Conservation (phyloP, 30 jellyfish, hydroid and myxozoan species). For the Mastigias papua region DNA sequence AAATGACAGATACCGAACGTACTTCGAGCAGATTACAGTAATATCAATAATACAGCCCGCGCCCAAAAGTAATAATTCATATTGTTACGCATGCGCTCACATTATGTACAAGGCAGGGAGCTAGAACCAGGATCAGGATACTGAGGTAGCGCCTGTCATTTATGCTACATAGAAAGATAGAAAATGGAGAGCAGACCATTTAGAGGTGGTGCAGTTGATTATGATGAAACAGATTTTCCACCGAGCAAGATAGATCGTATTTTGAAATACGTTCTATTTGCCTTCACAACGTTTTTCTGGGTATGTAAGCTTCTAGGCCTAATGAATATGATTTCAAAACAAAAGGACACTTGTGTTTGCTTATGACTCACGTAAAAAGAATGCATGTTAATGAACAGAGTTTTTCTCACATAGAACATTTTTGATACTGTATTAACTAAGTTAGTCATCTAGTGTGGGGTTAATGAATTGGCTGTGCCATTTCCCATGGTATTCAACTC, state of each 20-base stretch:
- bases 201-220: neutral
- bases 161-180: neutral
- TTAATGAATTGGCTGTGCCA: too few relatives aligned
- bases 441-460: too few relatives aligned
- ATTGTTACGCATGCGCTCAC: neutral
- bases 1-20: too few relatives aligned
- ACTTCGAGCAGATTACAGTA: too few relatives aligned
- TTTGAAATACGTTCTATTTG: conserved; percentile 81
- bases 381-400: neutral
- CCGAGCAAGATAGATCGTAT: conserved; percentile 64
- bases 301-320: conserved; percentile 49
- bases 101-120: neutral
- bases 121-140: neutral
- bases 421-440: too few relatives aligned
- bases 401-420: too few relatives aligned
- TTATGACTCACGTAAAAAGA: neutral
- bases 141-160: neutral
- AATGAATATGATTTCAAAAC: neutral
- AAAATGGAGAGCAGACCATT: conserved; percentile 11
- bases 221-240: conserved; percentile 68
- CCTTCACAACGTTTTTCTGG: conserved; percentile 93
- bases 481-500: too few relatives aligned
- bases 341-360: neutral
- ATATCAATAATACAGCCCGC: too few relatives aligned
- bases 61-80: too few relatives aligned